phyloP scores from a whole-genome alignment of 1,140 invertebrate genomes.

The Caerostris darwini region DNA sequence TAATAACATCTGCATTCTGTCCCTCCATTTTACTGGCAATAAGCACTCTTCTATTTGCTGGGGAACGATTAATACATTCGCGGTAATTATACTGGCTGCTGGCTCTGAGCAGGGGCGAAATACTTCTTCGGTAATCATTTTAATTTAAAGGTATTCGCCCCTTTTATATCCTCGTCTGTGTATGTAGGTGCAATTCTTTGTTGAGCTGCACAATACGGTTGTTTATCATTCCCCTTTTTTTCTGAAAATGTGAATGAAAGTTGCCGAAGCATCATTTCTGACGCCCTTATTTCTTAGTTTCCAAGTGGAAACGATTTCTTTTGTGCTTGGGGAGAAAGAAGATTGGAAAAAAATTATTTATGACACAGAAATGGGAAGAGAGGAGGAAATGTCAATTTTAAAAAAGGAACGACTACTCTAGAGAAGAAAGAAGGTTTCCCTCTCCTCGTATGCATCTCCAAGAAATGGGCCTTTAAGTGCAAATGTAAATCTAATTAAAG shows the following conservation, averaged over 20 bases:
- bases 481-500: too few species aligned
- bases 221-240: slow-evolving; percentile 5
- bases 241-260: not conserved
- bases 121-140: not conserved
- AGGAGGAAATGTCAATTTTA: not conserved
- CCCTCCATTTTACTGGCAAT: not conserved
- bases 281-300: slow-evolving; percentile 25
- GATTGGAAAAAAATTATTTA: not conserved
- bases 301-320: slow-evolving; percentile 43
- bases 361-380: not conserved
- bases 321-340: slow-evolving; percentile 1
- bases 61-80: slow-evolving; percentile 14
- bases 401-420: not conserved
- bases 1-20: not conserved
- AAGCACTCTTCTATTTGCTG: not conserved
- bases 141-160: not conserved
- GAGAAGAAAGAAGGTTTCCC: not conserved
- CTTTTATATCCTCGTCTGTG: not conserved
- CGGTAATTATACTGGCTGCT: slow-evolving; percentile 13
- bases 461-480: too few species aligned
- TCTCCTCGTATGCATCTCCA: too few species aligned
- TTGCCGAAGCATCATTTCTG: slow-evolving; percentile 35
- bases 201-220: not conserved
- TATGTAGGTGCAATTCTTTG: slow-evolving; percentile 13
- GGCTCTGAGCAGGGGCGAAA: not conserved